These are phyloP conservation scores for Trilocha varians DNA, from an alignment of 2,888 invertebrate species.

Conservation along the genomic window DNA sequence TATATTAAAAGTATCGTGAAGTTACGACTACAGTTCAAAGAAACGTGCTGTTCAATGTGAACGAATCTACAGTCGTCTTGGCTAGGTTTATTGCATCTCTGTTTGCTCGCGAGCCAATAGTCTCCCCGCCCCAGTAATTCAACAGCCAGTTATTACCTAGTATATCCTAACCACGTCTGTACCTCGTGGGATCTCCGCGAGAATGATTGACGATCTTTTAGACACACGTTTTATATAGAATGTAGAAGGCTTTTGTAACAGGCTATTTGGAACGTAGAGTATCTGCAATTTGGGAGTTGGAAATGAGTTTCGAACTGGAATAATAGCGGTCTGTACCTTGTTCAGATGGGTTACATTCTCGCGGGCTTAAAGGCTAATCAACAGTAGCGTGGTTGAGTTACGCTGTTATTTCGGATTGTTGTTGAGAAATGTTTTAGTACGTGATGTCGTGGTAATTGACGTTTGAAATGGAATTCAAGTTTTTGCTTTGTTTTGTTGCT, in stretches of 20 bases:
- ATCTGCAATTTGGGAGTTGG: background rate
- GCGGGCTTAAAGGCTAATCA: background rate
- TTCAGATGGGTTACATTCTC: background rate
- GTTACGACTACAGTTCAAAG: no score
- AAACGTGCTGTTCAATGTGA: no score
- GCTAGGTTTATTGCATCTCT: conserved; percentile 51
- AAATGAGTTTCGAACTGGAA: background rate
- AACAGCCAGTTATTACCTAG: conserved; percentile 51
- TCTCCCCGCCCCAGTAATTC: conserved; percentile 39
- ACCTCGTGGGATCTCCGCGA: conserved; percentile 15
- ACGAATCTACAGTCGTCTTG: conserved; percentile 43
- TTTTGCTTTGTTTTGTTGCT: no score
- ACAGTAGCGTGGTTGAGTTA: background rate
- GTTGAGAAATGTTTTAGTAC: no score
- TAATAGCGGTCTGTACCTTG: background rate
- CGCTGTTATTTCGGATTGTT: no score
- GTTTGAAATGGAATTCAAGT: no score
- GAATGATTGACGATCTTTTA: conserved; percentile 24
- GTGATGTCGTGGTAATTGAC: no score
- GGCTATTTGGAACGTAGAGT: background rate
- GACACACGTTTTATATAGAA: background rate
- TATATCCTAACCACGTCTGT: conserved; percentile 18
- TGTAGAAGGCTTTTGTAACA: background rate
- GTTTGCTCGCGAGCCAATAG: conserved; percentile 48
- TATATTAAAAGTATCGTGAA: no score